Evolutionary conservation across 92 coral and sea anemone genomes (phyloP).

Genomic region (Epizoanthus illoricatus): DNA sequence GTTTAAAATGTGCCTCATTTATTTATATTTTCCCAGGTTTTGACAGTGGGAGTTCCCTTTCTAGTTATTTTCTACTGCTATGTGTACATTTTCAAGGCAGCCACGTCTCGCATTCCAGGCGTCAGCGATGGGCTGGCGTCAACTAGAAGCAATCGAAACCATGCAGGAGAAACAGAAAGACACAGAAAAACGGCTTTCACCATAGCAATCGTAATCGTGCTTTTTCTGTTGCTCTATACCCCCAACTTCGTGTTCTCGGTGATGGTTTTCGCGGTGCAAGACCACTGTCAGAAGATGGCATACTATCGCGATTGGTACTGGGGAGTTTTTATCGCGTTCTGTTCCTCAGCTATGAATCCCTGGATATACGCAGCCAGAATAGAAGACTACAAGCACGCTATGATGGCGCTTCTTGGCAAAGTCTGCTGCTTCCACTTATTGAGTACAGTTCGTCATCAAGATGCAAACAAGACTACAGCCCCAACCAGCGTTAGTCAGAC

Average conservation of each 20-base stretch:
- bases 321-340: neutral
- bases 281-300: slow-evolving; percentile 1
- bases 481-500: too few species aligned
- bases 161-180: slow-evolving; percentile 24
- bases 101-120: too few species aligned
- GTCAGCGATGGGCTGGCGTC: too few species aligned
- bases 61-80: too few species aligned
- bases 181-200: slow-evolving; percentile 3
- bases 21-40: too few species aligned
- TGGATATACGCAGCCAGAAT: slow-evolving; percentile 26
- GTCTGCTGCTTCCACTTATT: neutral
- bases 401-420: slow-evolving; percentile 2
- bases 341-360: slow-evolving; percentile 22
- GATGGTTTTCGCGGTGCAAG: neutral
- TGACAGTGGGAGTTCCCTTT: too few species aligned
- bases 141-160: neutral
- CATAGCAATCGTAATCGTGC: slow-evolving; percentile 5
- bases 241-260: slow-evolving; percentile 25
- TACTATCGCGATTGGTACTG: slow-evolving; percentile 23
- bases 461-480: too few species aligned
- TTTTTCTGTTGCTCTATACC: slow-evolving; percentile 8
- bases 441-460: too few species aligned
- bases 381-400: slow-evolving; percentile 1
- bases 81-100: too few species aligned
- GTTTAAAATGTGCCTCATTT: too few species aligned